phyloP scores from a whole-genome alignment of 1,140 invertebrate genomes.

The Tetragonula clypearis region DNA sequence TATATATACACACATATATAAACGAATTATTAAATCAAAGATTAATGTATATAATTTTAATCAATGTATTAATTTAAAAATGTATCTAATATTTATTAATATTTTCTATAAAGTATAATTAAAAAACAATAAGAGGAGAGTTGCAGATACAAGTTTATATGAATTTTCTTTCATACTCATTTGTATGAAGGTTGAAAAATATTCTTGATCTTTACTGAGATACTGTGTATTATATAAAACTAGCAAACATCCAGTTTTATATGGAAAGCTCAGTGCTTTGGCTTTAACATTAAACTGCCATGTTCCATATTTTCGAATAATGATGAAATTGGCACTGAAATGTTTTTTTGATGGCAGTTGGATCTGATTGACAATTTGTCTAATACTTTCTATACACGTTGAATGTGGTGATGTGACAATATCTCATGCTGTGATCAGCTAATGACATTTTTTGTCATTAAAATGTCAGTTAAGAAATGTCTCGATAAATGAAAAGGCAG shows the following conservation, averaged over 20 bases:
- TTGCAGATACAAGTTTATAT: conserved; percentile 27
- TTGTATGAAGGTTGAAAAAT: conserved; percentile 1
- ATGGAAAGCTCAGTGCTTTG: conserved; percentile 24
- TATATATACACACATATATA: background rate
- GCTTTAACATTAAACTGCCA: conserved; percentile 68
- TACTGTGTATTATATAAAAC: conserved; percentile 3
- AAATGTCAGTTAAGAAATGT: conserved; percentile 43
- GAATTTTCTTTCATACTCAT: conserved; percentile 8
- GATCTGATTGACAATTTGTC: conserved; percentile 62
- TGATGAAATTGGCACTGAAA: conserved; percentile 39
- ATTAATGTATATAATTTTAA: conserved; percentile 15
- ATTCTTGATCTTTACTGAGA: conserved; percentile 12
- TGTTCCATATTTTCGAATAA: conserved; percentile 60
- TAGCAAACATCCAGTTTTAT: conserved; percentile 26
- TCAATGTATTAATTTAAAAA: conserved; percentile 18
- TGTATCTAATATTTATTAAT: conserved; percentile 27
- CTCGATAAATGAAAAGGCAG: conserved; percentile 30
- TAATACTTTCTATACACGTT: conserved; percentile 56
- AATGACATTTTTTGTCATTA: conserved; percentile 46
- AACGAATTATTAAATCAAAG: conserved; percentile 1
- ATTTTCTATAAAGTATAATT: background rate
- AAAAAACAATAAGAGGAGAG: background rate
- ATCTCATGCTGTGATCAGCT: conserved; percentile 67
- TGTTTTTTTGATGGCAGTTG: conserved; percentile 51
- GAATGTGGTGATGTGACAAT: conserved; percentile 71